Percentiles rank a stretch among this genome's conserved stretches.
Evolutionary conservation across 2,888 invertebrate species (phyloP).

Genomic region (Dasysyrphus tricinctus): DNA sequence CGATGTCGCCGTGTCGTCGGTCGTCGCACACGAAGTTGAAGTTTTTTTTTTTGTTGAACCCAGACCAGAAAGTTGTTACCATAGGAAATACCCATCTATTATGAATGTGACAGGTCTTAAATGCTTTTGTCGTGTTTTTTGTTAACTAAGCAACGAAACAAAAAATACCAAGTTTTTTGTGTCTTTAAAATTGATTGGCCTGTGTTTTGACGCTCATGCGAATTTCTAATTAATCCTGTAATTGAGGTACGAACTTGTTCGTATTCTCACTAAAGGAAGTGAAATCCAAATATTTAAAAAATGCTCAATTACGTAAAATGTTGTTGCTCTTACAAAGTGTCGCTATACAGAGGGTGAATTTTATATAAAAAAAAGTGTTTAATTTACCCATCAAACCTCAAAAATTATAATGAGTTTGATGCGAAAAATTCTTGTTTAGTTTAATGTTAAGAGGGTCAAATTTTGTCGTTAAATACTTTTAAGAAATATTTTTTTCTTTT

Average conservation of each 20-base stretch:
- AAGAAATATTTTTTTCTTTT: too few species aligned
- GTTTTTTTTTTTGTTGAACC: neutral
- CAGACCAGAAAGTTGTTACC: neutral
- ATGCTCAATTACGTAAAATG: neutral
- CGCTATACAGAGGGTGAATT: too few species aligned
- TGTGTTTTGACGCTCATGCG: slow-evolving; percentile 34
- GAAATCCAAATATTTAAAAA: neutral
- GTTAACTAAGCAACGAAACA: neutral
- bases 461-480: too few species aligned
- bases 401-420: too few species aligned
- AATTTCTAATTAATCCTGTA: slow-evolving; percentile 65
- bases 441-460: too few species aligned
- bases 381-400: too few species aligned
- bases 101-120: neutral
- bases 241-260: slow-evolving; percentile 37
- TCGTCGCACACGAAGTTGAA: neutral
- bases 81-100: neutral
- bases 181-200: neutral
- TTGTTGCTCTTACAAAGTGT: neutral
- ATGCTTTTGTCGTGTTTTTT: neutral
- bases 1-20: neutral
- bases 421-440: too few species aligned
- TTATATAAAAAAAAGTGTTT: too few species aligned
- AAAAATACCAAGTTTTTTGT: neutral
- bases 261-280: neutral